A percentile compares a stretch with the other conserved stretches of the same genome.
These are phyloP conservation scores for Parauchenoglanis ngamensis DNA, from an alignment of 2,797 vertebrate species.

Conservation along the genomic window DNA sequence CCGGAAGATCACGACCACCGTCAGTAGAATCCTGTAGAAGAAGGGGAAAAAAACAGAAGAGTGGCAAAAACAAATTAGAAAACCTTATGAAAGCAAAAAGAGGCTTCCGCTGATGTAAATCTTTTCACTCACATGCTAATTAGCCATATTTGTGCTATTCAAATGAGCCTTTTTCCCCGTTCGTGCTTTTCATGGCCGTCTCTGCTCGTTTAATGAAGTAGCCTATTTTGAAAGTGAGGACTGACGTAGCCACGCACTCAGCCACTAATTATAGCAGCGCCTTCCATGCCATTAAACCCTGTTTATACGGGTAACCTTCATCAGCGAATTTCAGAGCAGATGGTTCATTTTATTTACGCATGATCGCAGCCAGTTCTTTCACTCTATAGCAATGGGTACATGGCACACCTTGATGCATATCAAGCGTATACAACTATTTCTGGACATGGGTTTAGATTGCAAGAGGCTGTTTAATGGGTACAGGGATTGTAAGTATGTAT, in stretches of 20 bases:
- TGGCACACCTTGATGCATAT: constrained; percentile 26
- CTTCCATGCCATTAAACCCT: constrained; percentile 56
- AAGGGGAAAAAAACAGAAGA: not conserved
- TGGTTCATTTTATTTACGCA: constrained; percentile 45
- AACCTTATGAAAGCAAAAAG: constrained; percentile 8
- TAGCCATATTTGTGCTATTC: constrained; percentile 36
- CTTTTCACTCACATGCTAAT: constrained; percentile 44
- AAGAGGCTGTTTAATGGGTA: not conserved
- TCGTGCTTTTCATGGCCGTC: constrained; percentile 31
- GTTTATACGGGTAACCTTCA: constrained; percentile 61
- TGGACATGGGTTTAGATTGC: constrained; percentile 40
- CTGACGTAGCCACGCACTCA: constrained; percentile 35
- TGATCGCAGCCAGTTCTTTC: constrained; percentile 24
- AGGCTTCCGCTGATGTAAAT: constrained; percentile 36
- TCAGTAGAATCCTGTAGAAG: constrained; percentile 83
- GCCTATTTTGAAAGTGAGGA: constrained; percentile 36
- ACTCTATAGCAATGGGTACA: constrained; percentile 43
- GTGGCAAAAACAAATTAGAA: constrained; percentile 40
- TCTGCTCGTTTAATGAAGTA: constrained; percentile 44
- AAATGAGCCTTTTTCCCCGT: constrained; percentile 37
- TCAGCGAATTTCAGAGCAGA: constrained; percentile 31
- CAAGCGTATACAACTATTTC: constrained; percentile 55
- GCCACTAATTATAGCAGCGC: constrained; percentile 62
- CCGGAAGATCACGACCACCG: constrained; percentile 91
- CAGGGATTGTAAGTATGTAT: not conserved